Evolutionary conservation across 1,140 invertebrate genomes (phyloP), one percentile per base, ranked within the genome.

Genomic region (Drosophila mayri): DNA sequence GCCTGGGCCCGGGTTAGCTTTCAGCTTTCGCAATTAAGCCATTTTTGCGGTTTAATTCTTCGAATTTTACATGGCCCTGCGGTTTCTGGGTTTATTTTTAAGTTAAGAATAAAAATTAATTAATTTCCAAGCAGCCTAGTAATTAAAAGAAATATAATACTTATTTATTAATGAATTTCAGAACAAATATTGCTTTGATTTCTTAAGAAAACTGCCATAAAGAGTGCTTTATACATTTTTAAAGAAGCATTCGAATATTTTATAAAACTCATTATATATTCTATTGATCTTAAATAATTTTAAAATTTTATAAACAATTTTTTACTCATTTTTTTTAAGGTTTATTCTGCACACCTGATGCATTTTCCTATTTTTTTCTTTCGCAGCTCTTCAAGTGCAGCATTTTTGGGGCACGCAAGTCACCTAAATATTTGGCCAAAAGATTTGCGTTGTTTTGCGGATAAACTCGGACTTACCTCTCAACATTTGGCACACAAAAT

Each of bases 391-490:
- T 22, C 50, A 54, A 54, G 50, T 54, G 32, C 50, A 37, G 50
- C 50, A 28, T 35, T 35, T 9, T 16, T 43, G 8, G 41, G 41
- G 16, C 28, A n/a, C 25, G 47, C 47, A n/a, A 38, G 52, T 55
- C 52, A 55, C 35, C 35, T 22, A n/a, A 55, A 22, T 70, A 28
- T 25, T 25, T 44, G 4, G 61, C 46, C 46, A 44, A 30, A 52
- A 68, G 61, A 44, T 68, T 66, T 70, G 62, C 50, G 66, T 54
- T 62, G 16, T 38, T 54, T 32, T 49, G 43, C 18, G 66, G 66
- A 70, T 67, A 54, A 70, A 44, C 62, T 54, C 20, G 62, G 66
- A 67, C 65, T 63, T 67, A 64, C 50, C 58, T 30, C 35, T 16
- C 9, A 28, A 10, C 18, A 67, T 43, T 37, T 47, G 20, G 18